Evolutionary conservation across 2,888 invertebrate species (phyloP).

Genomic region (Nebria salina): DNA sequence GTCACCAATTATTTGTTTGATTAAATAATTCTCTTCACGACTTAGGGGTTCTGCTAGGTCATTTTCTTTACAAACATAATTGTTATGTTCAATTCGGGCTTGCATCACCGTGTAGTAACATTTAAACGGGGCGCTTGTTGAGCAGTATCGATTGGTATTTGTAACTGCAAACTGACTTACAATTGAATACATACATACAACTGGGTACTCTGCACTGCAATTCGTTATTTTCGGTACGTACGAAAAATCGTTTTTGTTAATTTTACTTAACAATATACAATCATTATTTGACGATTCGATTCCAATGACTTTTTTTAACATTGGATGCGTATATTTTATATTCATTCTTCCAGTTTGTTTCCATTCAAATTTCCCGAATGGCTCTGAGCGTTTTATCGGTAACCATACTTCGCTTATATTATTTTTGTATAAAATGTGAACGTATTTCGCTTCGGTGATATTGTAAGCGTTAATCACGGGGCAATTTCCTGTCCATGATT

Average conservation of each 20-base stretch:
- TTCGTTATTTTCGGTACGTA: conserved; percentile 3
- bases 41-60: neutral
- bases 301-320: neutral
- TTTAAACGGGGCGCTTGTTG: neutral
- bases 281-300: neutral
- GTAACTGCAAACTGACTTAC: neutral
- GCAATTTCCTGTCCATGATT: conserved; percentile 52
- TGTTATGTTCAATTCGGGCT: neutral
- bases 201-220: neutral
- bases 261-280: conserved; percentile 1
- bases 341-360: neutral
- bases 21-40: neutral
- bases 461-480: conserved; percentile 52
- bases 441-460: conserved; percentile 48
- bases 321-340: neutral
- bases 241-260: conserved; percentile 5
- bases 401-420: conserved; percentile 52
- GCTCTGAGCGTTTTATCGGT: conserved; percentile 51
- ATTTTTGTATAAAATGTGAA: conserved; percentile 46
- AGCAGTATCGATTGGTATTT: neutral
- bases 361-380: conserved; percentile 44
- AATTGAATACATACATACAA: neutral
- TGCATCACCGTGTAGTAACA: neutral
- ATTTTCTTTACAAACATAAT: neutral
- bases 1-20: neutral